Evolutionary conservation across 1,140 invertebrate species (phyloP).

Genomic region (Globodera ellingtonae): DNA sequence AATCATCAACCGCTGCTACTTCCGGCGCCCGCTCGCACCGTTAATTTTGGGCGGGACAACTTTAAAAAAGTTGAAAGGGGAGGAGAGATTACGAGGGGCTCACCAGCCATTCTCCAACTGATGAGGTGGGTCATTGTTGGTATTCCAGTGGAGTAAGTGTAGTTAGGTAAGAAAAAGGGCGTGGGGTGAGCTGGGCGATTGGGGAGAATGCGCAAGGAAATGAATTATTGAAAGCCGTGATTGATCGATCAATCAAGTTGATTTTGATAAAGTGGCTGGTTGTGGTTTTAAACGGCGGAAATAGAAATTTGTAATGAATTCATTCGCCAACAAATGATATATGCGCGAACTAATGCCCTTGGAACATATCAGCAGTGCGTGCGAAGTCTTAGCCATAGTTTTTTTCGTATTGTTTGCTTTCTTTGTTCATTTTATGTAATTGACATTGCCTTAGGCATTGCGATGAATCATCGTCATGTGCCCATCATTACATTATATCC

Average conservation of each 20-base stretch:
- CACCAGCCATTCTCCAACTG: not conserved
- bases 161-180: not conserved
- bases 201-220: not conserved
- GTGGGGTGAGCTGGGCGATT: not conserved
- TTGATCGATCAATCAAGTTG: not conserved
- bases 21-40: not conserved
- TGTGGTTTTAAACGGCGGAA: not conserved
- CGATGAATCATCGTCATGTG: no score
- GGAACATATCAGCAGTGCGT: no score
- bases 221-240: not conserved
- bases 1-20: not conserved
- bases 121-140: not conserved
- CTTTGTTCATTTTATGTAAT: no score
- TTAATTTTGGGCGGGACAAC: slow-evolving; percentile 8
- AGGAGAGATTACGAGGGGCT: not conserved
- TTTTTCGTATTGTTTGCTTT: no score
- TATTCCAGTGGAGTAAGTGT: not conserved
- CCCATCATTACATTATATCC: no score
- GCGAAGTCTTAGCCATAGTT: no score
- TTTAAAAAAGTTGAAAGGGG: not conserved
- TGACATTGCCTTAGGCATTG: no score
- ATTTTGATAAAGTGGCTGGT: not conserved
- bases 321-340: no score
- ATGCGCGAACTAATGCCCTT: no score
- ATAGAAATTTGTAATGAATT: no score